Percentiles rank a stretch among this genome's conserved stretches.
Conservation (phyloP, 2,888 invertebrate genomes). For the Allygus modestus region DNA sequence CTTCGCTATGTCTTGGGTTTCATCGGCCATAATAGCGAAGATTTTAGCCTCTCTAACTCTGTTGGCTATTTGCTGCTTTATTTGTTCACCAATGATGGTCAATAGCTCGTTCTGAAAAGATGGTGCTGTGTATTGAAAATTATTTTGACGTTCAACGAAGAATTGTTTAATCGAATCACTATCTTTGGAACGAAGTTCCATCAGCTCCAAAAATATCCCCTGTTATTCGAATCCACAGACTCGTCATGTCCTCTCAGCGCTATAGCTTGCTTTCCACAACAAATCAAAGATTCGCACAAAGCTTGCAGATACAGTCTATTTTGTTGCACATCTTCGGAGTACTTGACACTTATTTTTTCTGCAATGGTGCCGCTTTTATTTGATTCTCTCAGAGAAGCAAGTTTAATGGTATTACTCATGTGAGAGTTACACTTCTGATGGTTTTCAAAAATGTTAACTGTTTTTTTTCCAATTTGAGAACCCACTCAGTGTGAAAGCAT, state of each 20-base stretch:
- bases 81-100: constrained; percentile 64
- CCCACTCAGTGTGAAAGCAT: constrained; percentile 61
- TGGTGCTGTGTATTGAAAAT: constrained; percentile 24
- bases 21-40: constrained; percentile 63
- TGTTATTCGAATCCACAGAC: constrained; percentile 52
- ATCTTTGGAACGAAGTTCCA: constrained; percentile 46
- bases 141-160: constrained; percentile 56
- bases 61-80: background rate
- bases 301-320: constrained; percentile 65
- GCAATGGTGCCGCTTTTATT: constrained; percentile 65
- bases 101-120: constrained; percentile 65
- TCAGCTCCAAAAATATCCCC: constrained; percentile 60
- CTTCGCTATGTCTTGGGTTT: constrained; percentile 62
- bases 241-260: constrained; percentile 67
- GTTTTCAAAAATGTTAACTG: constrained; percentile 65
- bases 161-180: constrained; percentile 38
- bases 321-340: constrained; percentile 67
- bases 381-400: constrained; percentile 49
- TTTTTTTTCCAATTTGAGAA: constrained; percentile 68
- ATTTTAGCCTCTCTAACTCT: constrained; percentile 60
- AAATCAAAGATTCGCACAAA: constrained; percentile 66
- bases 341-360: constrained; percentile 65
- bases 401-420: constrained; percentile 62
- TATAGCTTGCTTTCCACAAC: constrained; percentile 68
- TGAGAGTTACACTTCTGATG: constrained; percentile 65